Evolutionary conservation across 2,113 vertebrate species (phyloP).

Genomic region (Recurvirostra avosetta): DNA sequence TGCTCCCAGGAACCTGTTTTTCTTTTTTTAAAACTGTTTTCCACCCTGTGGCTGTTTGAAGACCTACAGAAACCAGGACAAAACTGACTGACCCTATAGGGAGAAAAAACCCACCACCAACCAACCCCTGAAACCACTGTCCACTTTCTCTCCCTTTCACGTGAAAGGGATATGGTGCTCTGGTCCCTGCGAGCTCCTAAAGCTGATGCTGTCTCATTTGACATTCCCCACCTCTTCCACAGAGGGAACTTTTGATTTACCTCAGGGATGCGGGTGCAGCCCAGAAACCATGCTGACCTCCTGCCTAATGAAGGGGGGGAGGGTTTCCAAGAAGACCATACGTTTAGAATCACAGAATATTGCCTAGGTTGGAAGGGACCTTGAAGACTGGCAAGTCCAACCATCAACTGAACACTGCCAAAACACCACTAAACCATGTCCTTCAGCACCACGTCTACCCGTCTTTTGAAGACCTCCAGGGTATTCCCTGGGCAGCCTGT

Average conservation of each 20-base stretch:
- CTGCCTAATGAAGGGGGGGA: background rate
- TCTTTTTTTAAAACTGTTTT: background rate
- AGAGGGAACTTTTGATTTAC: background rate
- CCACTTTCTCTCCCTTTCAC: background rate
- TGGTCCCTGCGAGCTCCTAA: background rate
- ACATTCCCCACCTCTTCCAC: background rate
- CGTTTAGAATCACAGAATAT: too few relatives aligned
- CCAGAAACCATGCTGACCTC: background rate
- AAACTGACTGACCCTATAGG: background rate
- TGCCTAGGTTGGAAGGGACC: too few relatives aligned
- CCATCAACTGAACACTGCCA: too few relatives aligned
- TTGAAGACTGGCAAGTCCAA: too few relatives aligned
- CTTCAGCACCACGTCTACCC: too few relatives aligned
- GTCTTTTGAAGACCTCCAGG: too few relatives aligned
- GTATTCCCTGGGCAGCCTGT: too few relatives aligned
- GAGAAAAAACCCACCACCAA: background rate
- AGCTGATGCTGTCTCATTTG: background rate
- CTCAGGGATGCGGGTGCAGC: background rate
- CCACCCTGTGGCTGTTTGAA: background rate
- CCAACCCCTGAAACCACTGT: background rate
- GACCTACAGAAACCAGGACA: background rate
- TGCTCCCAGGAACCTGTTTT: background rate
- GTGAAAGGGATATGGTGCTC: background rate
- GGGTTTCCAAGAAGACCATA: background rate
- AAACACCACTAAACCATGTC: too few relatives aligned